Conservation (phyloP, 2,888 invertebrate species). For the Hemithea aestivaria region DNA sequence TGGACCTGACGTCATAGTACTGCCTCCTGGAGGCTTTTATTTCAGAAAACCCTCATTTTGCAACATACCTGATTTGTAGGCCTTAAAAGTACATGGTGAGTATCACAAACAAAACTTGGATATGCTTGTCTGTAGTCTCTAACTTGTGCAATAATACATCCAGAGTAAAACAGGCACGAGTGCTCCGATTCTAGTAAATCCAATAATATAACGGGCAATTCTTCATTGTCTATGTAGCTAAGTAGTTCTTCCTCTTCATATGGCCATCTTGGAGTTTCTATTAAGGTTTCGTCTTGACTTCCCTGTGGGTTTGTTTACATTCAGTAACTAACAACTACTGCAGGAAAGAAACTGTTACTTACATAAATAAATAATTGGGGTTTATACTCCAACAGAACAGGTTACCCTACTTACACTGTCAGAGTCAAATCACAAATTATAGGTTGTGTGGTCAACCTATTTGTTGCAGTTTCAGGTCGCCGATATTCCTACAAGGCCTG, state of each 20-base stretch:
- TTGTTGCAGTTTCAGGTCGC: too few relatives aligned
- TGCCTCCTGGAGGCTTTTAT: too few relatives aligned
- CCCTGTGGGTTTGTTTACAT: slow-evolving; percentile 24
- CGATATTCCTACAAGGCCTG: too few relatives aligned
- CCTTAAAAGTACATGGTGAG: slow-evolving; percentile 91
- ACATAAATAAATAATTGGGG: too few relatives aligned
- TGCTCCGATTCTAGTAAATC: slow-evolving; percentile 91
- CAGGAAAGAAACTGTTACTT: too few relatives aligned
- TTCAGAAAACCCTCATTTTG: too few relatives aligned
- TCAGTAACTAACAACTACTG: too few relatives aligned
- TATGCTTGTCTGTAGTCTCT: slow-evolving; percentile 92
- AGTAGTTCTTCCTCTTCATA: slow-evolving; percentile 94
- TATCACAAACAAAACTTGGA: slow-evolving; percentile 87
- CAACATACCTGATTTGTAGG: slow-evolving; percentile 92
- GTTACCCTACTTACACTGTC: too few relatives aligned
- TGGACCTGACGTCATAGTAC: too few relatives aligned
- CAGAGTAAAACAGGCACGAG: slow-evolving; percentile 92
- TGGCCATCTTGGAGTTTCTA: slow-evolving; percentile 89
- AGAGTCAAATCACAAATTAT: too few relatives aligned
- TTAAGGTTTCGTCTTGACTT: slow-evolving; percentile 81
- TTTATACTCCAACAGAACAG: too few relatives aligned
- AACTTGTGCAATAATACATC: slow-evolving; percentile 94
- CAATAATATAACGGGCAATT: slow-evolving; percentile 91
- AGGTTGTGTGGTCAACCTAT: too few relatives aligned
- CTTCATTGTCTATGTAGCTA: slow-evolving; percentile 93